Base-by-base conservation (phyloP, 2,888 invertebrate genomes). In the Iphiclides podalirius region DNA sequence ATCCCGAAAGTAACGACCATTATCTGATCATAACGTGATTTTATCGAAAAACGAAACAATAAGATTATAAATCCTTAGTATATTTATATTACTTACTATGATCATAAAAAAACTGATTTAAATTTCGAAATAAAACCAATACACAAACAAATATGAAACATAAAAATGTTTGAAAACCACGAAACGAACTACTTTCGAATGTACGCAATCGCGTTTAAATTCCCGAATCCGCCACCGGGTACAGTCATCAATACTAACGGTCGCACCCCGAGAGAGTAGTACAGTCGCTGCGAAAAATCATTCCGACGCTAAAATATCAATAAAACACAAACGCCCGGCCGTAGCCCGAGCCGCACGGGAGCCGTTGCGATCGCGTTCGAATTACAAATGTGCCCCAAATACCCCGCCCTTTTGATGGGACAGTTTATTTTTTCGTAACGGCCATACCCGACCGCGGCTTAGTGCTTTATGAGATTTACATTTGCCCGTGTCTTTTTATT, bases 291-390 rank as follows among this genome's bases (percentile, higher is more conserved):
- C 72, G 66, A 72, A 85, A 47, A 85, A 87, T 86, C 85, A 87
- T 88, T 85, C 85, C 79, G 57, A 63, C 70, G 76, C 75, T 81
- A 81, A 87, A 88, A 87, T 87, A 86, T 88, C 88, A 87, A 88
- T 88, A 87, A 88, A 87, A 85, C 78, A 86, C 79, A 77, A 80
- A 72, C 72, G 70, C 65, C 62, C 54, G 35, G 16, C 60, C 54
- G 52, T 48, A 72, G 72, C 69, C 65, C 62, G 53, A 33, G 16
- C 60, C 54, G 52, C 50, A 43, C 55, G 79, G 81, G 84, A 78
- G 72, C 73, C 77, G 67, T 81, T 72, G 63, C 58, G 65, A 65
- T 66, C 76, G 72, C 71, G 61, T 52, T 66, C 54, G 79, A 75
- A 75, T 79, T 79, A 78, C 80, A 77, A 84, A 83, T 77, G 74